Conservation (phyloP, 2,113 vertebrate genomes). For the Bolborhynchus lineola region DNA sequence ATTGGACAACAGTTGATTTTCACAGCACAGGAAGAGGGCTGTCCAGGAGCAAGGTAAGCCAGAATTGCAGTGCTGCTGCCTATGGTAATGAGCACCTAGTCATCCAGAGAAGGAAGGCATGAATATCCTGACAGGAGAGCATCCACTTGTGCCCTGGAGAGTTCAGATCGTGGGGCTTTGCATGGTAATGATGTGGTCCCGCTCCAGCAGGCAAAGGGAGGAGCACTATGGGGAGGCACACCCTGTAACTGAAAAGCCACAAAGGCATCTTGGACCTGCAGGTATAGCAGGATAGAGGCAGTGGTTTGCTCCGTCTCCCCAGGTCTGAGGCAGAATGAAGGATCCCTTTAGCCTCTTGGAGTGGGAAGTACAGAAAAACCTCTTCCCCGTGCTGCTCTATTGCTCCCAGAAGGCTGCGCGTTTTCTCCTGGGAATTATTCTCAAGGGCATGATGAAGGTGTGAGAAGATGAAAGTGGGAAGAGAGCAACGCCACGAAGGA, state of each 20-base stretch:
- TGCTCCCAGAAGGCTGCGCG: background rate
- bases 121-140: conserved; percentile 34
- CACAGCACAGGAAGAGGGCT: background rate
- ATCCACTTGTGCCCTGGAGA: conserved; percentile 18
- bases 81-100: background rate
- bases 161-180: background rate
- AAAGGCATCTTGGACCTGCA: background rate
- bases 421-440: background rate
- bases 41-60: background rate
- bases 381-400: accelerated
- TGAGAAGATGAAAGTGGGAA: background rate
- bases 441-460: background rate
- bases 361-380: background rate
- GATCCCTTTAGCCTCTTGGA: background rate
- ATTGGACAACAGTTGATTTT: background rate
- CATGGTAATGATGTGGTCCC: background rate
- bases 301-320: background rate
- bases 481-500: background rate
- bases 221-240: background rate
- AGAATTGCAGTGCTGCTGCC: background rate
- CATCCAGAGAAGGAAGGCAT: background rate
- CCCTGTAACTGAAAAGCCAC: conserved; percentile 46
- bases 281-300: conserved; percentile 33
- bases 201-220: background rate
- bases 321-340: background rate